Percentiles rank a stretch among this genome's conserved stretches.
These are phyloP conservation scores for Torymus auratus DNA, from an alignment of 2,888 invertebrate genomes.

Conservation along the genomic window DNA sequence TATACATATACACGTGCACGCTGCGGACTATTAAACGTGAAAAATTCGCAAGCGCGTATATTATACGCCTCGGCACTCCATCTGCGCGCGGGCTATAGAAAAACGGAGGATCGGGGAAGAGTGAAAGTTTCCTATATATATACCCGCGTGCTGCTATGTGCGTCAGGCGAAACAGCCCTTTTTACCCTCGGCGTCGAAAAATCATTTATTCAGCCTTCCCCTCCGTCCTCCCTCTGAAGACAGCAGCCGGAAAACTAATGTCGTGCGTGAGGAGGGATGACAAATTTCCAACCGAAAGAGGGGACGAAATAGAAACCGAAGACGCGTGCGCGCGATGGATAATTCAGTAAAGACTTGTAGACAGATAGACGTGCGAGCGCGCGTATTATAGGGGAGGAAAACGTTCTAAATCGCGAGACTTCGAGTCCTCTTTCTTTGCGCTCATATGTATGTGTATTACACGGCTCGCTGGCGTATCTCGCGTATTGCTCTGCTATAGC, in stretches of 20 bases:
- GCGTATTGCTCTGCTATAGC: too few species aligned
- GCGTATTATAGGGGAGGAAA: too few species aligned
- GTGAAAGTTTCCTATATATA: not conserved
- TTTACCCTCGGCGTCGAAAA: constrained; percentile 26
- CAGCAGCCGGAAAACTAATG: constrained; percentile 45
- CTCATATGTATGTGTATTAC: too few species aligned
- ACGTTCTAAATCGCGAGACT: too few species aligned
- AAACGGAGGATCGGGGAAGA: constrained; percentile 6
- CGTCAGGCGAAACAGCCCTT: too few species aligned
- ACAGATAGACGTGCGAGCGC: too few species aligned
- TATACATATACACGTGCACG: not conserved
- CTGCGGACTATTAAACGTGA: constrained; percentile 49
- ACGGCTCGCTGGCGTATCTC: too few species aligned
- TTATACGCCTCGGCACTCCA: constrained; percentile 11
- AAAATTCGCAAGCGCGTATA: constrained; percentile 38
- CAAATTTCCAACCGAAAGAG: constrained; percentile 50
- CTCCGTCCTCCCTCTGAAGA: not conserved
- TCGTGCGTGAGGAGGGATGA: constrained; percentile 43
- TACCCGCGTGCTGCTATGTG: not conserved
- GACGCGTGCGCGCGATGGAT: constrained; percentile 46
- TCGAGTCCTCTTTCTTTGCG: too few species aligned
- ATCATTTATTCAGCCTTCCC: constrained; percentile 61
- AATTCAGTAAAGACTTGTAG: constrained; percentile 55
- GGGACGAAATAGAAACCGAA: too few species aligned
- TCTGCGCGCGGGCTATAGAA: constrained; percentile 2